Evolutionary conservation across 1,140 invertebrate species (phyloP).

Genomic region (Gonatopus flavifemur): DNA sequence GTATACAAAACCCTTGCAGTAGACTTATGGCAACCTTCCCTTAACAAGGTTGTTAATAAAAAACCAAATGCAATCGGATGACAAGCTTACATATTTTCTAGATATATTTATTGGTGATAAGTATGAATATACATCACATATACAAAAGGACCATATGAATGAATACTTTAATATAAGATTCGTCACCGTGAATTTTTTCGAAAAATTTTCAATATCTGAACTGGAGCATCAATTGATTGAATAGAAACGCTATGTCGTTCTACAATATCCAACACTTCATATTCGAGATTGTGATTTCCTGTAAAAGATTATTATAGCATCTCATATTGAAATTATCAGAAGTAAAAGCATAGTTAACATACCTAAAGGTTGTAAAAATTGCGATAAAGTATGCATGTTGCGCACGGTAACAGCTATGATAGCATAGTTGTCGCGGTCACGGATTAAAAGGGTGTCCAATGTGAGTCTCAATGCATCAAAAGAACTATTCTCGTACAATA

Average conservation of each 20-base stretch:
- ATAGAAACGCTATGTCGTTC: constrained; percentile 25
- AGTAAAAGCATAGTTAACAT: constrained; percentile 17
- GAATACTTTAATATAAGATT: too few relatives aligned
- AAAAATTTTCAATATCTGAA: constrained; percentile 45
- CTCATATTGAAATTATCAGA: neutral
- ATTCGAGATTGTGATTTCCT: constrained; percentile 37
- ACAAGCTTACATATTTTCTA: too few relatives aligned
- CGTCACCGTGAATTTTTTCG: too few relatives aligned
- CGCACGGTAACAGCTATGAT: constrained; percentile 58
- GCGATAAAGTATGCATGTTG: constrained; percentile 53
- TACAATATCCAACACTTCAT: constrained; percentile 33
- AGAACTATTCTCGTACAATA: constrained; percentile 56
- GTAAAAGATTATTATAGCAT: constrained; percentile 21
- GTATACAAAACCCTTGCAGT: too few relatives aligned
- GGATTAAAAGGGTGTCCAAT: constrained; percentile 44
- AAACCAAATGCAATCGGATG: too few relatives aligned
- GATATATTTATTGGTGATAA: too few relatives aligned
- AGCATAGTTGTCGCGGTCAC: constrained; percentile 35
- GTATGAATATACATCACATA: too few relatives aligned
- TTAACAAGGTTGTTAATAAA: too few relatives aligned
- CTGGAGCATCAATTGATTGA: constrained; percentile 30
- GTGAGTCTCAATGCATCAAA: constrained; percentile 50
- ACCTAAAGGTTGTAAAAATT: constrained; percentile 55
- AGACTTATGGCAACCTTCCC: too few relatives aligned
- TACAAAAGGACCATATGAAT: too few relatives aligned